phyloP scores from a whole-genome alignment of 1,140 invertebrate genomes.

The Platorchestia sp. region DNA sequence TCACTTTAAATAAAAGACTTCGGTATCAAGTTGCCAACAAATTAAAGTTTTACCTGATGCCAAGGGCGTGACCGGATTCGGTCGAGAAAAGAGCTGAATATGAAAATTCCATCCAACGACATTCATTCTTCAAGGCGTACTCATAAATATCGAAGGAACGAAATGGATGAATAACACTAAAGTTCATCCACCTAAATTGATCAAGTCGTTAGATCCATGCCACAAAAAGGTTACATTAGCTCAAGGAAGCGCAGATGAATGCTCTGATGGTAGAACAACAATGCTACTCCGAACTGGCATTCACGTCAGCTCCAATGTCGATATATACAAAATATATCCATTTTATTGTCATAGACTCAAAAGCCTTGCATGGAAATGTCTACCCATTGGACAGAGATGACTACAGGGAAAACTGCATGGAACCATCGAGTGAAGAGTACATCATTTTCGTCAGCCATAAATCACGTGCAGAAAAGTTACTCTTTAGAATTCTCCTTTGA shows the following conservation, averaged over 20 bases:
- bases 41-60: no score
- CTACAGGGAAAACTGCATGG: background rate
- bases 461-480: background rate
- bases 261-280: background rate
- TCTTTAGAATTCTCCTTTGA: background rate
- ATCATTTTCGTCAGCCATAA: background rate
- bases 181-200: background rate
- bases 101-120: background rate
- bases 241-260: background rate
- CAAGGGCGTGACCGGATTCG: background rate
- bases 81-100: background rate
- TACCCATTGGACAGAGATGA: background rate
- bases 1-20: background rate
- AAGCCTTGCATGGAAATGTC: background rate
- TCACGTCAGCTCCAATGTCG: background rate
- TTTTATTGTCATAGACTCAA: conserved; percentile 22
- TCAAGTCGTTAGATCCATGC: background rate
- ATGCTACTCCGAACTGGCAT: background rate
- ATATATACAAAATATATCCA: conserved; percentile 1
- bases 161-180: background rate
- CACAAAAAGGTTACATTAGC: background rate
- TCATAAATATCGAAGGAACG: background rate
- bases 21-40: no score
- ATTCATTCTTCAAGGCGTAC: background rate
- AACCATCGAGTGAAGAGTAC: background rate